phyloP scores from a whole-genome alignment of 2,797 vertebrate genomes.

The Trachurus trachurus region DNA sequence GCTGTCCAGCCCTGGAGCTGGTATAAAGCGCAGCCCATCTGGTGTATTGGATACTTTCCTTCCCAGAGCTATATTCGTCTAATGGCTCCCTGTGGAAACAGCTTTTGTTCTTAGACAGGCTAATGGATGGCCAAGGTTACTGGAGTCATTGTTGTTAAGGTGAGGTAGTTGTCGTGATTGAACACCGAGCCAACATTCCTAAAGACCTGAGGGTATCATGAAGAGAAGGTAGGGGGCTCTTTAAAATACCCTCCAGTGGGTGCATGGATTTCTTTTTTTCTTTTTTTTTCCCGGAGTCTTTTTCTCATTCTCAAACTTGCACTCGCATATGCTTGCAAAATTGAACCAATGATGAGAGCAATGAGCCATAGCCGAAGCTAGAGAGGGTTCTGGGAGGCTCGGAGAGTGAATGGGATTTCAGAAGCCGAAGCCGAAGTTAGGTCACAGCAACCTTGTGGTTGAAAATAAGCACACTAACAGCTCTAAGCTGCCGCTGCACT shows the following conservation, averaged over 20 bases:
- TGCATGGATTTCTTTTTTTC: background rate
- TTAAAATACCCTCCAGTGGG: conserved; percentile 48
- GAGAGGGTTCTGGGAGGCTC: conserved; percentile 48
- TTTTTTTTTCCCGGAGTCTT: background rate
- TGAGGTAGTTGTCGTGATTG: conserved; percentile 74
- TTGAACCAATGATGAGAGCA: conserved; percentile 59
- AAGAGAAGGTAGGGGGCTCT: conserved; percentile 46
- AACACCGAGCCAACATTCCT: conserved; percentile 53
- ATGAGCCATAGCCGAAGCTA: conserved; percentile 51
- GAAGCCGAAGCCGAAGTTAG: conserved; percentile 44
- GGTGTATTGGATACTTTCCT: conserved; percentile 73
- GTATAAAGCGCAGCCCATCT: conserved; percentile 75
- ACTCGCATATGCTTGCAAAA: conserved; percentile 41
- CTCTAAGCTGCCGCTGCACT: conserved; percentile 32
- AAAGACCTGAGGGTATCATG: conserved; percentile 45
- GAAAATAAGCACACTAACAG: conserved; percentile 41
- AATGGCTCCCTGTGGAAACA: conserved; percentile 79
- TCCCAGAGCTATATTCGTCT: conserved; percentile 74
- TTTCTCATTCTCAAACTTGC: conserved; percentile 8
- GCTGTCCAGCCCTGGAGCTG: conserved; percentile 70
- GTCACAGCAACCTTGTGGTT: conserved; percentile 67
- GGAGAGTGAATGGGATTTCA: conserved; percentile 50
- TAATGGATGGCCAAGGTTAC: conserved; percentile 80
- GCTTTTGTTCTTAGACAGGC: conserved; percentile 79
- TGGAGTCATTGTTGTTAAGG: conserved; percentile 75